Conservation (phyloP, 2,888 invertebrate genomes). For the Scelioninae gen. 2 region DNA sequence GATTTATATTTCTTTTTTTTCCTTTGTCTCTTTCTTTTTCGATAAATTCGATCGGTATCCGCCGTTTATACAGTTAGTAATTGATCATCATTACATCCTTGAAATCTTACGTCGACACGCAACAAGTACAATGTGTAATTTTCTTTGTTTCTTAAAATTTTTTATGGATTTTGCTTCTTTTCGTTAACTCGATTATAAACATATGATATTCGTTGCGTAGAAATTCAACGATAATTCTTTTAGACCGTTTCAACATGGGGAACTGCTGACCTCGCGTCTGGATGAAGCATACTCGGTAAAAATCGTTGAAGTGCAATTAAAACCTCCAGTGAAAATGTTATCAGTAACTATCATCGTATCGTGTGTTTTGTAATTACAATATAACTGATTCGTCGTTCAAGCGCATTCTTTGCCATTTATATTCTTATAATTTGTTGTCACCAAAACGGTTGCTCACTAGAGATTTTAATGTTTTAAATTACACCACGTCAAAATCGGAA, state of each 20-base stretch:
- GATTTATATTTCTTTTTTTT: conserved; percentile 35
- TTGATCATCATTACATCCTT: conserved; percentile 67
- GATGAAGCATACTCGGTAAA: conserved; percentile 41
- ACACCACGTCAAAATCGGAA: neutral
- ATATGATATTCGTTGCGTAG: conserved; percentile 46
- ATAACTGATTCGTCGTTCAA: neutral
- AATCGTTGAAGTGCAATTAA: neutral
- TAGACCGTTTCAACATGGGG: conserved; percentile 23
- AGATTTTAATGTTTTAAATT: conserved; percentile 15
- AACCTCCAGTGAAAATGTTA: conserved; percentile 11
- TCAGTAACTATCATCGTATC: too few relatives aligned
- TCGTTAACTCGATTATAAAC: conserved; percentile 33
- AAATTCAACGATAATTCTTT: conserved; percentile 50
- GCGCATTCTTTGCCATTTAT: too few relatives aligned
- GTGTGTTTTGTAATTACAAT: conserved; percentile 8
- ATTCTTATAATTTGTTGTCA: too few relatives aligned
- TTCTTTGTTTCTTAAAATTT: conserved; percentile 1
- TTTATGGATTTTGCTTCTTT: conserved; percentile 1
- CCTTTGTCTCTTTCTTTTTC: conserved; percentile 36
- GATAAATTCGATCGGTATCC: conserved; percentile 58
- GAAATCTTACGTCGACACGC: conserved; percentile 33
- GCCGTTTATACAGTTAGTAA: conserved; percentile 68
- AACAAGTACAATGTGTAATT: conserved; percentile 33
- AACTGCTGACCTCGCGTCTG: conserved; percentile 29
- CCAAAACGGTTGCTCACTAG: conserved; percentile 7